Evolutionary conservation across 2,113 vertebrate species (phyloP).

Genomic region (Hippoglossus stenolepis): DNA sequence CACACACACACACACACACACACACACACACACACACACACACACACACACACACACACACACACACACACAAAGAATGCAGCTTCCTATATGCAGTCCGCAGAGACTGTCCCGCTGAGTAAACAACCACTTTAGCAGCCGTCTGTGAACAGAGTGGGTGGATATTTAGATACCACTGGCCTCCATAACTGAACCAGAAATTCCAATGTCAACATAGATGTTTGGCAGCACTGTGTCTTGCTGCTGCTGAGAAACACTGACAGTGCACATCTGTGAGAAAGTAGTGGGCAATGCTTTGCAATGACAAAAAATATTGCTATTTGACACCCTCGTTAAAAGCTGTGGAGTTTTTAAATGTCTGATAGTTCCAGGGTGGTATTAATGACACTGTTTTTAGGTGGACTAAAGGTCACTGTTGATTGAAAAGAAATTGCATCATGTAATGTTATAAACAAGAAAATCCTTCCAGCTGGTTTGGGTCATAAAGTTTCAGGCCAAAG

Average conservation of each 20-base stretch:
- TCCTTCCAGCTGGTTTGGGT: neutral
- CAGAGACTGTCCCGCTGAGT: conserved; percentile 43
- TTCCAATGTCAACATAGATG: conserved; percentile 53
- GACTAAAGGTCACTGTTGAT: neutral
- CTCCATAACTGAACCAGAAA: conserved; percentile 46
- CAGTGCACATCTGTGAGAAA: conserved; percentile 37
- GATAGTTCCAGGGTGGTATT: neutral
- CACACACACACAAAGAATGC: conserved; percentile 20
- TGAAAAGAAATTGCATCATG: conserved; percentile 1
- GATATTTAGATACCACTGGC: conserved; percentile 64
- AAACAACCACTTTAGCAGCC: conserved; percentile 56
- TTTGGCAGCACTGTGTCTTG: conserved; percentile 34
- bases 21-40: conserved; percentile 1
- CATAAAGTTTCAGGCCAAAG: conserved; percentile 29
- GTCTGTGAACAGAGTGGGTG: conserved; percentile 64
- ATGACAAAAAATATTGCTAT: conserved; percentile 9
- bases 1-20: neutral
- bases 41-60: conserved; percentile 6
- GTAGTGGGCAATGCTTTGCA: neutral
- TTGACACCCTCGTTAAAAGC: neutral
- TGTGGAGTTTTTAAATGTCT: neutral
- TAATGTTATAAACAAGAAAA: conserved; percentile 2
- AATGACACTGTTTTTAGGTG: neutral
- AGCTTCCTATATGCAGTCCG: conserved; percentile 25
- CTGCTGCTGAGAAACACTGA: conserved; percentile 46